These are phyloP conservation scores for Desmophyllum pertusum DNA, from an alignment of 92 coral and sea anemone genomes.

Conservation along the genomic window DNA sequence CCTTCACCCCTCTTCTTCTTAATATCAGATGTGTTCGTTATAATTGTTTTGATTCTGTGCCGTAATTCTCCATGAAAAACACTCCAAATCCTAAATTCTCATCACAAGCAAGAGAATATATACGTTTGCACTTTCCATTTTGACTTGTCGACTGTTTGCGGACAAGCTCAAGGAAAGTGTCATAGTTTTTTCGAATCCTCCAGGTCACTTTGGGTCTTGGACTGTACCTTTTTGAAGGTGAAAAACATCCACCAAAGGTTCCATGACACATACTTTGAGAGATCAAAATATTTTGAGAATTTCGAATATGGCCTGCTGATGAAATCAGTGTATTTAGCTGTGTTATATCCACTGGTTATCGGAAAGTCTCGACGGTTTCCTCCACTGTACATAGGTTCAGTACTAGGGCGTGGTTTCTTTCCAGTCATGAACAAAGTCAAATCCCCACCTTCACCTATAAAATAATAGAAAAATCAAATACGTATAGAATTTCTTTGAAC, in stretches of 20 bases:
- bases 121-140: background rate
- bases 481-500: no score
- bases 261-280: background rate
- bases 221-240: background rate
- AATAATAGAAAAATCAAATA: background rate
- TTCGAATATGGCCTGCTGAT: background rate
- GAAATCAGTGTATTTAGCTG: background rate
- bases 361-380: background rate
- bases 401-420: background rate
- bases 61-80: background rate
- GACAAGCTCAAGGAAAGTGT: background rate
- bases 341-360: background rate
- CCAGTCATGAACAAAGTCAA: constrained; percentile 16
- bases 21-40: background rate
- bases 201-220: background rate
- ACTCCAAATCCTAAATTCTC: constrained; percentile 1
- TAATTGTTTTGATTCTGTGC: background rate
- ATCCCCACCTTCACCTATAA: constrained; percentile 12
- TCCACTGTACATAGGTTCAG: constrained; percentile 16
- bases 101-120: constrained; percentile 8
- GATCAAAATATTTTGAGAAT: background rate
- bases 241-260: background rate
- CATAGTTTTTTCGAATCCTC: background rate
- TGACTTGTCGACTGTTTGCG: background rate
- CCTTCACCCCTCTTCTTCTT: background rate